phyloP scores from a whole-genome alignment of 2,797 vertebrate genomes.

The Myotis myotis region DNA sequence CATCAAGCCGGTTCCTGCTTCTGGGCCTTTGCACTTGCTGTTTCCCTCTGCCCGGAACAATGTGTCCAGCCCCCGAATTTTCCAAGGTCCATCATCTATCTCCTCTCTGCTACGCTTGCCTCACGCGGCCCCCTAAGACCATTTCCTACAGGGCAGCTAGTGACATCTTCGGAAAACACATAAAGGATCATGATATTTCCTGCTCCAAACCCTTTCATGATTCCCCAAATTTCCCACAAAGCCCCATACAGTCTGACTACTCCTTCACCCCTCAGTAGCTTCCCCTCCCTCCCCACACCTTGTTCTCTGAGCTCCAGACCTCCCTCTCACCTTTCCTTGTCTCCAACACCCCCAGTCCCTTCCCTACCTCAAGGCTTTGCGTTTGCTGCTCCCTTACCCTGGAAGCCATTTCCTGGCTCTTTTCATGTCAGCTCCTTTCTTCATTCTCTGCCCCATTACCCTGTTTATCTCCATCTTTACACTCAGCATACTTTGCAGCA shows the following conservation, averaged over 20 bases:
- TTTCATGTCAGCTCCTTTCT: neutral
- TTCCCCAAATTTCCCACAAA: neutral
- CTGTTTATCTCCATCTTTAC: neutral
- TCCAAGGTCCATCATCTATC: neutral
- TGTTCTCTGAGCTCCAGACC: neutral
- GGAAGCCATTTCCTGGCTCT: neutral
- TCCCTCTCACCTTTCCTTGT: neutral
- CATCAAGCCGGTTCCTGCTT: neutral
- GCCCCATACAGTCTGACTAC: neutral
- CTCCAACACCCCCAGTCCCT: neutral
- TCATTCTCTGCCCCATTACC: neutral
- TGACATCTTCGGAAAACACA: neutral
- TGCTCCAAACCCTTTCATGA: neutral
- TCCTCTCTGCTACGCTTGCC: neutral
- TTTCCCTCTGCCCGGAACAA: neutral
- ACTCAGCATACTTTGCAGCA: neutral
- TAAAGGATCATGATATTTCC: too few species aligned
- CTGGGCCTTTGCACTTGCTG: neutral
- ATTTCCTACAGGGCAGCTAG: neutral
- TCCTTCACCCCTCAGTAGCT: neutral
- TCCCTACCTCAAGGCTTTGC: neutral
- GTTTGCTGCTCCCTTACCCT: neutral
- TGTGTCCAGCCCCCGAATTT: neutral
- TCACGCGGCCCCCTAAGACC: neutral
- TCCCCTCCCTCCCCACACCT: accelerated